phyloP scores from a whole-genome alignment of 2,797 vertebrate genomes.

The Holocentrus rufus region DNA sequence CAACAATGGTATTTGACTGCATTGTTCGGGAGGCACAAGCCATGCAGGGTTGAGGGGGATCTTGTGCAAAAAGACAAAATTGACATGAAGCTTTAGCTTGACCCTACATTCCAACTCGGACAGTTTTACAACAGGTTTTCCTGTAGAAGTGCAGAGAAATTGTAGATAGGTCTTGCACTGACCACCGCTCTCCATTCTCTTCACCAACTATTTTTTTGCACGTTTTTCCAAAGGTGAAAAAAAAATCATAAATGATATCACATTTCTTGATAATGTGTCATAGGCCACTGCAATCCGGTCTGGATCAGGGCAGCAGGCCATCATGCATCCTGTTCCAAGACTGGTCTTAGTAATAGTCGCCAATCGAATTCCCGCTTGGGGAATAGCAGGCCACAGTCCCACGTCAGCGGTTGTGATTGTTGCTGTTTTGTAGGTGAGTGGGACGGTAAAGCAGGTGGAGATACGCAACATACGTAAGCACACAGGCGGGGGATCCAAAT shows the following conservation, averaged over 20 bases:
- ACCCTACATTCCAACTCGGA: constrained; percentile 10
- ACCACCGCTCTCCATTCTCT: background rate
- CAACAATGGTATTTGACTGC: constrained; percentile 52
- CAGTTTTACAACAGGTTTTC: constrained; percentile 19
- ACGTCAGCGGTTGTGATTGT: no score
- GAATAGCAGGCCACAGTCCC: background rate
- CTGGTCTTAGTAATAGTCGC: background rate
- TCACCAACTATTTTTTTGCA: background rate
- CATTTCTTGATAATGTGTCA: constrained; percentile 12
- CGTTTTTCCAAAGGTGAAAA: no score
- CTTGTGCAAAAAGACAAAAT: constrained; percentile 3
- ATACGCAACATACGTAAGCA: background rate
- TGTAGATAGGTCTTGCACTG: background rate
- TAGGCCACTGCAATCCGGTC: background rate
- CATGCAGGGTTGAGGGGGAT: constrained; percentile 25
- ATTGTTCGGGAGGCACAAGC: constrained; percentile 59
- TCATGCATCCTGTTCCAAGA: constrained; percentile 20
- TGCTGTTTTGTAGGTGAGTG: no score
- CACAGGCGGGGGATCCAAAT: background rate
- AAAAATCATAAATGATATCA: background rate
- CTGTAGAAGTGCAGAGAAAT: constrained; percentile 8
- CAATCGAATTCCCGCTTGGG: constrained; percentile 3
- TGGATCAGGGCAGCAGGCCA: background rate
- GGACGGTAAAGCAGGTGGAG: background rate
- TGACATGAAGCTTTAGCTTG: constrained; percentile 18